Evolutionary conservation across 2,888 invertebrate genomes (phyloP).

Genomic region (Epistrophella euchroma): DNA sequence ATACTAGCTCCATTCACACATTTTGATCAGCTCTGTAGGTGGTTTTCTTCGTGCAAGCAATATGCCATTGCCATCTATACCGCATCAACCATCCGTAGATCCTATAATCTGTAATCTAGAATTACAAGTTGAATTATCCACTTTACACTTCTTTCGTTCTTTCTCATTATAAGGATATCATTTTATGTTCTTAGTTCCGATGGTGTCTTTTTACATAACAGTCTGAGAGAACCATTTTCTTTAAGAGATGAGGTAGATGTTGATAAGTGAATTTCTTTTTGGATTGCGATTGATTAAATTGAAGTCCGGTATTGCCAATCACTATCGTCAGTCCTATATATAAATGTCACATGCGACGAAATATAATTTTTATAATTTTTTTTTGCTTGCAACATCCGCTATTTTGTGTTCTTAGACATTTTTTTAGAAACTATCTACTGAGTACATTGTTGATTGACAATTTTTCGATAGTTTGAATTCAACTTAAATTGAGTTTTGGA

Average conservation of each 20-base stretch:
- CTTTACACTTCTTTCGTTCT: slow-evolving; percentile 1
- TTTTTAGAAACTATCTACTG: too few species aligned
- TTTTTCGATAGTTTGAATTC: too few species aligned
- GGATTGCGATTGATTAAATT: not conserved
- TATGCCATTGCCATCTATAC: slow-evolving; percentile 42
- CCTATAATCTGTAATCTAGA: slow-evolving; percentile 58
- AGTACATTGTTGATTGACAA: too few species aligned
- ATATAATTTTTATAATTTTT: too few species aligned
- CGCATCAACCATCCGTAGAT: slow-evolving; percentile 29
- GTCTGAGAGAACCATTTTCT: not conserved
- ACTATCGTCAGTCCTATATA: not conserved
- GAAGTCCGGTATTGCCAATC: not conserved
- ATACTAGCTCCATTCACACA: slow-evolving; percentile 15
- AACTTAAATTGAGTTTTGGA: too few species aligned
- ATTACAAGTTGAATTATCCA: slow-evolving; percentile 27
- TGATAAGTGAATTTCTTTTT: not conserved
- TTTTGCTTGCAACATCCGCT: too few species aligned
- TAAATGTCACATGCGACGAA: too few species aligned
- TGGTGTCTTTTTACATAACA: slow-evolving; percentile 2
- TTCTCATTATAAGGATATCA: slow-evolving; percentile 22
- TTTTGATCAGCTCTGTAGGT: slow-evolving; percentile 3
- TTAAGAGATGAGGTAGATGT: not conserved
- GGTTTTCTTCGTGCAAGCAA: slow-evolving; percentile 52
- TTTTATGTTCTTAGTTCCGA: slow-evolving; percentile 20
- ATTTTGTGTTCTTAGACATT: too few species aligned